phyloP scores from a whole-genome alignment of 2,888 invertebrate genomes.

The Caenorhabditis zanzibari region DNA sequence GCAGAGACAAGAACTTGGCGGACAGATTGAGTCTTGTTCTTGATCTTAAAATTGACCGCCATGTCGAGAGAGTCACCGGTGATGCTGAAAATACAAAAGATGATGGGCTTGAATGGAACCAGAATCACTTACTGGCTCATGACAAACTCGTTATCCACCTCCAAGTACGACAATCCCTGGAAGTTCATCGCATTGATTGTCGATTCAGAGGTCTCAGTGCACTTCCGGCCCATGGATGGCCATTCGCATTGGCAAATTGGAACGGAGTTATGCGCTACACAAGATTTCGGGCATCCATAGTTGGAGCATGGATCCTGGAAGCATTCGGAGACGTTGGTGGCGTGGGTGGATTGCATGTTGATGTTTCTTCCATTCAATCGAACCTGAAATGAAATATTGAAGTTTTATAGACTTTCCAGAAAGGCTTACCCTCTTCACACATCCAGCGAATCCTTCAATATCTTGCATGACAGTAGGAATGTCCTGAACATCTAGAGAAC shows the following conservation, averaged over 20 bases:
- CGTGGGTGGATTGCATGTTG: conserved; percentile 34
- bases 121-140: conserved; percentile 71
- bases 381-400: conserved; percentile 46
- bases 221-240: conserved; percentile 64
- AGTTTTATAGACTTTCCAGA: conserved; percentile 22
- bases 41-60: conserved; percentile 66
- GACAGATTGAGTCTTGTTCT: conserved; percentile 49
- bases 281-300: conserved; percentile 65
- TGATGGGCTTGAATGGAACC: background rate
- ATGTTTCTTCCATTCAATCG: conserved; percentile 67
- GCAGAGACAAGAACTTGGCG: conserved; percentile 63
- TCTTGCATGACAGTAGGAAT: conserved; percentile 25
- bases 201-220: conserved; percentile 21
- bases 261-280: conserved; percentile 62
- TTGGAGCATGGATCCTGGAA: conserved; percentile 71
- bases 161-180: conserved; percentile 68
- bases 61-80: conserved; percentile 68
- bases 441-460: conserved; percentile 64
- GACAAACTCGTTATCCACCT: conserved; percentile 65
- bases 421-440: conserved; percentile 65
- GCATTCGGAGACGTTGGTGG: conserved; percentile 66
- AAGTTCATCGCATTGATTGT: conserved; percentile 69
- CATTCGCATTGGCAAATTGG: conserved; percentile 71
- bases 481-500: conserved; percentile 31
- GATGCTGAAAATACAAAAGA: conserved; percentile 60